These are phyloP conservation scores for Drosophila bipectinata DNA, from an alignment of 1,140 invertebrate genomes.

Conservation along the genomic window DNA sequence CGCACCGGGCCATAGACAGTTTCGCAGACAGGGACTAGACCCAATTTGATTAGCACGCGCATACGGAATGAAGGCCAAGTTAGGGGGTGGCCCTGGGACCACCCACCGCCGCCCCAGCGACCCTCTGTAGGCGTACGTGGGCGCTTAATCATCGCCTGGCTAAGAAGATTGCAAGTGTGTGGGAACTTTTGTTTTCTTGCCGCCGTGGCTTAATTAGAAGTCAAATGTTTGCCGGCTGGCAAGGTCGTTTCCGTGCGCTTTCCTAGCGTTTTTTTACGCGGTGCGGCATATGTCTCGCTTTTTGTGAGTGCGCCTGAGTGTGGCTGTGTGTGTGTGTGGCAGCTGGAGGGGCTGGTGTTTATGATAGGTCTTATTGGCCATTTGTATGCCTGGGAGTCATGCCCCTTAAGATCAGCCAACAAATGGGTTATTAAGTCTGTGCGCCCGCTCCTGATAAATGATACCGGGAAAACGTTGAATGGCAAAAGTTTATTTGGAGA, in stretches of 20 bases:
- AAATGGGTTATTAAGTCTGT: constrained; percentile 74
- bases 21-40: constrained; percentile 76
- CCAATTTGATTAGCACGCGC: constrained; percentile 77
- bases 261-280: constrained; percentile 57
- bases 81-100: constrained; percentile 12
- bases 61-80: constrained; percentile 66
- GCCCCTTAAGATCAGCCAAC: constrained; percentile 53
- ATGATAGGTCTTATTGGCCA: constrained; percentile 69
- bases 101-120: not conserved
- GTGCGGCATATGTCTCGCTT: constrained; percentile 49
- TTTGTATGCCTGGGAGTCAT: constrained; percentile 61
- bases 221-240: constrained; percentile 70
- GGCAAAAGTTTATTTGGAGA: constrained; percentile 26
- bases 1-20: constrained; percentile 42
- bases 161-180: constrained; percentile 6
- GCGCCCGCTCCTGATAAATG: constrained; percentile 47
- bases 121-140: constrained; percentile 45
- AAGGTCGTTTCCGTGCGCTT: constrained; percentile 51
- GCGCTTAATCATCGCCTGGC: constrained; percentile 67
- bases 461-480: constrained; percentile 32
- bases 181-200: constrained; percentile 54
- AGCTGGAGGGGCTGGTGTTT: constrained; percentile 34
- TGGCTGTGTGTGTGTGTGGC: constrained; percentile 23
- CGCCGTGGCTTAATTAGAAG: constrained; percentile 68
- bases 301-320: not conserved